phyloP scores from a whole-genome alignment of 2,888 invertebrate genomes.

The Congeria kusceri region DNA sequence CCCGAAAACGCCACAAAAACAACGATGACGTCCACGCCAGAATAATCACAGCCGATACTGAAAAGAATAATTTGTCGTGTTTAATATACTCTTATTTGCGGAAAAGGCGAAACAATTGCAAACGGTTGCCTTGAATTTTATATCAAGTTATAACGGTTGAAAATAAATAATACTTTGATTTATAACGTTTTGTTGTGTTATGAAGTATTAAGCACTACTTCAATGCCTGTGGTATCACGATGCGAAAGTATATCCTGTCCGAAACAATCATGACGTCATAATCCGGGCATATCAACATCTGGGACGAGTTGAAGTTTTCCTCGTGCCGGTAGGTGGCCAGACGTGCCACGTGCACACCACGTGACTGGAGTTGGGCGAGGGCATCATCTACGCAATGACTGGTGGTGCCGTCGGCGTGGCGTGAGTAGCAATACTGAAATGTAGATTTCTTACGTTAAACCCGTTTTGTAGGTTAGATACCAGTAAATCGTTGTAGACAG shows the following conservation, averaged over 20 bases:
- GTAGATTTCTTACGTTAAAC: no score
- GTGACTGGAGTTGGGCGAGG: slow-evolving; percentile 54
- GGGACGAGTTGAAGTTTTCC: slow-evolving; percentile 66
- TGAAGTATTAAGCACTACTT: no score
- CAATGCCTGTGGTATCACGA: slow-evolving; percentile 63
- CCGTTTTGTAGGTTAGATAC: no score
- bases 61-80: slow-evolving; percentile 7
- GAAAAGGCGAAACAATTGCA: no score
- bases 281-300: slow-evolving; percentile 70
- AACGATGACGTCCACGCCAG: slow-evolving; percentile 70
- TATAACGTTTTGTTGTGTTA: no score
- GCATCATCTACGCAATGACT: slow-evolving; percentile 70
- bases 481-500: no score
- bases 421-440: neutral
- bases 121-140: no score
- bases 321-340: slow-evolving; percentile 73
- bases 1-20: slow-evolving; percentile 76
- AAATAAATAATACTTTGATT: no score
- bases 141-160: no score
- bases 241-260: slow-evolving; percentile 70
- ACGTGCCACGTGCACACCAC: slow-evolving; percentile 60
- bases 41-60: slow-evolving; percentile 62
- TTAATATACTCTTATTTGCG: no score
- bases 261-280: slow-evolving; percentile 71
- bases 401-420: neutral